phyloP scores from a whole-genome alignment of 2,888 invertebrate genomes.

The Athetis lepigone region DNA sequence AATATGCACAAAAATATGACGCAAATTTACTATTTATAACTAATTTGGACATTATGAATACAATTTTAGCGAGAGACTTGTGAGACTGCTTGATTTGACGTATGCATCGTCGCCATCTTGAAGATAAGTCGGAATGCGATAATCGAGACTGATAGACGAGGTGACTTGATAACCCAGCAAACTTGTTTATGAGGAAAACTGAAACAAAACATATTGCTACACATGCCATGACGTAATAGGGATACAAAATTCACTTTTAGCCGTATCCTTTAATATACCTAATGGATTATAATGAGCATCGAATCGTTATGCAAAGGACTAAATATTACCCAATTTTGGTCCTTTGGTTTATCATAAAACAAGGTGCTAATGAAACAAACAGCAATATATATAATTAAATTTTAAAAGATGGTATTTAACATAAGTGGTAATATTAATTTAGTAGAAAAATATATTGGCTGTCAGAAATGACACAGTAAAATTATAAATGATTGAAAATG shows the following conservation, averaged over 20 bases:
- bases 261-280: not conserved
- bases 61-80: constrained; percentile 2
- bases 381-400: not conserved
- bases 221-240: constrained; percentile 28
- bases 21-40: not conserved
- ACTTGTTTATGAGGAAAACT: constrained; percentile 58
- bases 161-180: constrained; percentile 57
- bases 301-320: not conserved
- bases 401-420: too few relatives aligned
- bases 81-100: constrained; percentile 20
- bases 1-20: not conserved
- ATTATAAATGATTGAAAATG: not conserved
- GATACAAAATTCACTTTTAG: not conserved
- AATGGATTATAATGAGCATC: not conserved
- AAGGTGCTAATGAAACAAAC: not conserved
- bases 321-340: not conserved
- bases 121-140: constrained; percentile 53
- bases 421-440: too few relatives aligned
- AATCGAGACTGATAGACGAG: constrained; percentile 57
- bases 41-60: not conserved
- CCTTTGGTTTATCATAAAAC: not conserved
- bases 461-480: not conserved
- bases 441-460: not conserved
- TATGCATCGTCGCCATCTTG: constrained; percentile 50
- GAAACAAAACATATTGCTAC: constrained; percentile 18